phyloP scores from a whole-genome alignment of 2,888 invertebrate species.

The Rotaria macrura region DNA sequence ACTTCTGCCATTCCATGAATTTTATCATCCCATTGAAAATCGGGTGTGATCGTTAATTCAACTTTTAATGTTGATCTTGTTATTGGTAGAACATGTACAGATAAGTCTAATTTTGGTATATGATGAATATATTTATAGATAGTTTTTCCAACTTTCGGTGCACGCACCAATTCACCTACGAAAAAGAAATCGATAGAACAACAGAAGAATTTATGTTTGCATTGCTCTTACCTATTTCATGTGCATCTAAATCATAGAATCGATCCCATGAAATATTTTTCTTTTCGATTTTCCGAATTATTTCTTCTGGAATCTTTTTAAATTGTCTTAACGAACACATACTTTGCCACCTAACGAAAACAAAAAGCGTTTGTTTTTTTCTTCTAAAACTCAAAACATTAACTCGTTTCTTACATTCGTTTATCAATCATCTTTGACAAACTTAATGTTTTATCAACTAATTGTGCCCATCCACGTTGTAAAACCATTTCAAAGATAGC shows the following conservation, averaged over 20 bases:
- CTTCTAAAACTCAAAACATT: constrained; percentile 33
- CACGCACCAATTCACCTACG: constrained; percentile 66
- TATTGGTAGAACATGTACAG: constrained; percentile 93
- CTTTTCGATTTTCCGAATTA: constrained; percentile 91
- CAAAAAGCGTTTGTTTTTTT: not conserved
- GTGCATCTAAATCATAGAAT: constrained; percentile 85
- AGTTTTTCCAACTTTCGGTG: constrained; percentile 78
- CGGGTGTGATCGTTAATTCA: constrained; percentile 89
- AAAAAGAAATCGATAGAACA: no score
- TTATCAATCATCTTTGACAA: constrained; percentile 97
- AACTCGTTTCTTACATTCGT: constrained; percentile 58
- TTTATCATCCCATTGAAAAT: constrained; percentile 98
- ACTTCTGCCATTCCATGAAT: constrained; percentile 59
- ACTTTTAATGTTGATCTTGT: constrained; percentile 76
- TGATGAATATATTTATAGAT: constrained; percentile 91
- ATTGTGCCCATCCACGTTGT: constrained; percentile 81
- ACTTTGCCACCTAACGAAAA: constrained; percentile 67
- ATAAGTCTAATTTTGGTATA: constrained; percentile 77
- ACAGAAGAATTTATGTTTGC: no score
- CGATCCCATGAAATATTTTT: constrained; percentile 62
- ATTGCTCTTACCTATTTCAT: constrained; percentile 71
- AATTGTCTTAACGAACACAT: constrained; percentile 96
- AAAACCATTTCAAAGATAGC: constrained; percentile 95
- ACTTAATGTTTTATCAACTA: constrained; percentile 85
- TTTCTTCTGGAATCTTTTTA: constrained; percentile 89